phyloP scores from a whole-genome alignment of 2,888 invertebrate species.

The Mactromeris polynyma region DNA sequence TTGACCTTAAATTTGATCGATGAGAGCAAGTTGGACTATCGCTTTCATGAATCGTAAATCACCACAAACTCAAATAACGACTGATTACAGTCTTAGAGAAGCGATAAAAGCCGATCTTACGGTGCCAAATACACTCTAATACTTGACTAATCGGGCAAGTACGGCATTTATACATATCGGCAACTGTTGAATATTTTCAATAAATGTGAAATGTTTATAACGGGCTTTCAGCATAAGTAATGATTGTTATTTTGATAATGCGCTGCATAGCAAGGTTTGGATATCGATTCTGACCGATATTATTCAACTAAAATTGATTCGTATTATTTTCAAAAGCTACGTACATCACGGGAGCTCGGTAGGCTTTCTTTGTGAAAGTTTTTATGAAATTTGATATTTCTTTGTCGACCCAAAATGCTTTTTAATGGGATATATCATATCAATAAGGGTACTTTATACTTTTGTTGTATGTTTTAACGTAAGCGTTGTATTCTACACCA shows the following conservation, averaged over 20 bases:
- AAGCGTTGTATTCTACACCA: background rate
- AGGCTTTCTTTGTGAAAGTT: background rate
- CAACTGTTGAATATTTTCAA: background rate
- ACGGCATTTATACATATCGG: background rate
- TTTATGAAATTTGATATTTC: background rate
- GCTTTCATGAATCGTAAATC: background rate
- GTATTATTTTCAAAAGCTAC: background rate
- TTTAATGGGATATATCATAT: background rate
- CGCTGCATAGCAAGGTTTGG: too few species aligned
- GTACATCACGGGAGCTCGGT: background rate
- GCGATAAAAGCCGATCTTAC: background rate
- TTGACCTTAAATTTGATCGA: conserved; percentile 11
- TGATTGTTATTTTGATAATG: background rate
- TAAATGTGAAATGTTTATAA: background rate
- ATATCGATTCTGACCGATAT: background rate
- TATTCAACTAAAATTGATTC: background rate
- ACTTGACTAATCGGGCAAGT: background rate
- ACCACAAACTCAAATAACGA: background rate
- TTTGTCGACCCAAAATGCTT: background rate
- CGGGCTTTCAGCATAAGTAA: background rate
- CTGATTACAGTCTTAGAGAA: background rate
- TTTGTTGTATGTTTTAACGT: background rate
- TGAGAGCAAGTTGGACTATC: background rate
- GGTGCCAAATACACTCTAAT: conserved; percentile 14
- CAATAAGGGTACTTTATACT: background rate